Conservation (phyloP, 2,113 vertebrate genomes). For the Cettia cetti region DNA sequence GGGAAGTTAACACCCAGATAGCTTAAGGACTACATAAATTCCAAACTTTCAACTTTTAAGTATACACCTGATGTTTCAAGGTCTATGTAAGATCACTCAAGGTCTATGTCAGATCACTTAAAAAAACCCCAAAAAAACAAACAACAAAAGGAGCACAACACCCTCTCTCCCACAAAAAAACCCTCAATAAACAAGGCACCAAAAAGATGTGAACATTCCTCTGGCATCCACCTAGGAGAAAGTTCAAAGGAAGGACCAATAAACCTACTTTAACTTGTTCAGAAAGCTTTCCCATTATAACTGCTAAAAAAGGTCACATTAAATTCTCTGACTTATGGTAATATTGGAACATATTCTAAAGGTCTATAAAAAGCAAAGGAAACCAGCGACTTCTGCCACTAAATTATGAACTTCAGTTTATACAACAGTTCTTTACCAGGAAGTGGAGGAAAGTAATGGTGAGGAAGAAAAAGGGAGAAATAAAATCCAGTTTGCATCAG, state of each 20-base stretch:
- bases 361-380: neutral
- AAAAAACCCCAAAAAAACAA: neutral
- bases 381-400: neutral
- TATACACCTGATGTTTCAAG: neutral
- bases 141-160: neutral
- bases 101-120: neutral
- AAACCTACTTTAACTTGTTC: neutral
- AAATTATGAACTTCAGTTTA: neutral
- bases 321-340: neutral
- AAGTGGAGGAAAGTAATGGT: neutral
- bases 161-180: neutral
- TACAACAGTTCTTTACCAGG: neutral
- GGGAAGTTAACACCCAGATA: neutral
- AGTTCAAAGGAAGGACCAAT: neutral
- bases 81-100: neutral
- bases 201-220: neutral
- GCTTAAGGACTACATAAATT: neutral
- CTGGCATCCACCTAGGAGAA: neutral
- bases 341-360: neutral
- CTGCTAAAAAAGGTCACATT: neutral
- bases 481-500: neutral
- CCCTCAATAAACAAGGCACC: neutral
- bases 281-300: neutral
- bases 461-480: neutral
- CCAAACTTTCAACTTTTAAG: neutral